Conservation (phyloP, 2,888 invertebrate genomes). For the Spicauda simplicius region DNA sequence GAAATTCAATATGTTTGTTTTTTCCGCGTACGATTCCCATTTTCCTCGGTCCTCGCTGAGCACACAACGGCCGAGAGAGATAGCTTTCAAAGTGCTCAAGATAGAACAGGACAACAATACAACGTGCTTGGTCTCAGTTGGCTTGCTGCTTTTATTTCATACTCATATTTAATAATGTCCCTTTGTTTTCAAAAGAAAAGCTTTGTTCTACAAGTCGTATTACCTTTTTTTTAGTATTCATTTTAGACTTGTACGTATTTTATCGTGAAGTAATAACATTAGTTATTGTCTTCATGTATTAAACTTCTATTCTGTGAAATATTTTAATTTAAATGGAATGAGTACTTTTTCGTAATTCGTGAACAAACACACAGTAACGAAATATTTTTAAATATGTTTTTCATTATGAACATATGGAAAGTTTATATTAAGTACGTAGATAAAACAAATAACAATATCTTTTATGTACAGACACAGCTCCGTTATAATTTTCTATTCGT, state of each 20-base stretch:
- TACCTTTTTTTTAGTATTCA: not conserved
- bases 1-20: conserved; percentile 43
- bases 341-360: too few relatives aligned
- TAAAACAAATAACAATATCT: too few relatives aligned
- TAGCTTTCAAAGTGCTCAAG: conserved; percentile 25
- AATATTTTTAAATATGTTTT: too few relatives aligned
- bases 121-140: conserved; percentile 38
- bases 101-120: conserved; percentile 39
- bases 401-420: too few relatives aligned
- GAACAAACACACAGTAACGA: too few relatives aligned
- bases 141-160: conserved; percentile 39
- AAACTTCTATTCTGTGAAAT: too few relatives aligned
- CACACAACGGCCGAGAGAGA: conserved; percentile 28
- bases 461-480: too few relatives aligned
- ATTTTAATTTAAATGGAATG: too few relatives aligned
- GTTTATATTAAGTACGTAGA: too few relatives aligned
- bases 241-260: not conserved
- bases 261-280: too few relatives aligned
- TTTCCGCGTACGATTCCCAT: conserved; percentile 39
- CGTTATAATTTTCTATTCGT: too few relatives aligned
- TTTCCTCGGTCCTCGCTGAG: conserved; percentile 41
- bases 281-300: too few relatives aligned
- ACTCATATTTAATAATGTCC: conserved; percentile 39
- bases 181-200: conserved; percentile 35
- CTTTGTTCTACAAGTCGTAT: not conserved